Evolutionary conservation across 2,113 vertebrate species (phyloP), one percentile per base, ranked within the genome.

Genomic region (Syngnathus floridae): DNA sequence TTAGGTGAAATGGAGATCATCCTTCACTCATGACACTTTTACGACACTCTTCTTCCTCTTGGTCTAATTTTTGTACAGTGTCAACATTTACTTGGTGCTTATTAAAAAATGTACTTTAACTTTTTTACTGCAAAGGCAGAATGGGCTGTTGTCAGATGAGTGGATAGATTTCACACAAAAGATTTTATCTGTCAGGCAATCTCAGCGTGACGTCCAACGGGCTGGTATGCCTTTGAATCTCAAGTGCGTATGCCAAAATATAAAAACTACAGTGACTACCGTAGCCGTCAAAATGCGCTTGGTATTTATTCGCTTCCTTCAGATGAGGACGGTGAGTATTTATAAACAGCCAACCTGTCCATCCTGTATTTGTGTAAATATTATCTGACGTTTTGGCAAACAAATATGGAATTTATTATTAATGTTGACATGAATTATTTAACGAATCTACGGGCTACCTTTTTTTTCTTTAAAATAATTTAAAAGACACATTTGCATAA

Each of bases 11-110:
- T 14, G 59, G 38, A 71, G 63, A 57, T 60, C 70, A 86, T 85
- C 69, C 66, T 80, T 82, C 80, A 82, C 59, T 64, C 56, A 6
- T 73, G 69, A 77, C 79, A 75, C 60, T 68, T 62, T 1, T 62
- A 26, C 59, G 69, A 78, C 81, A 81, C 74, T 75, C 77, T 80
- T 79, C 62, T 80, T 79, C 62, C 71, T 76, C 71, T 80, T 72
- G 58, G 58, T 86, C 69, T 69, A 82, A 85, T 85, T 84, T 84
- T 75, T 17, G 67, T 45, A 57, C 19, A 80, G 69, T 41, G 75
- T 88, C 75, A 80, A 79, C 84, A 83, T 87, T 84, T 85, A 79
- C 77, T 73, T 76, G 75, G 72, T 68, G 60, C 60, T 40, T 72
- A 80, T 84, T 78, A 66, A 76, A 71, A 22, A 59, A 56, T 67